Percentiles rank a stretch among this genome's conserved stretches.
Evolutionary conservation across 2,797 vertebrate species (phyloP).

Genomic region (Discoglossus pictus): DNA sequence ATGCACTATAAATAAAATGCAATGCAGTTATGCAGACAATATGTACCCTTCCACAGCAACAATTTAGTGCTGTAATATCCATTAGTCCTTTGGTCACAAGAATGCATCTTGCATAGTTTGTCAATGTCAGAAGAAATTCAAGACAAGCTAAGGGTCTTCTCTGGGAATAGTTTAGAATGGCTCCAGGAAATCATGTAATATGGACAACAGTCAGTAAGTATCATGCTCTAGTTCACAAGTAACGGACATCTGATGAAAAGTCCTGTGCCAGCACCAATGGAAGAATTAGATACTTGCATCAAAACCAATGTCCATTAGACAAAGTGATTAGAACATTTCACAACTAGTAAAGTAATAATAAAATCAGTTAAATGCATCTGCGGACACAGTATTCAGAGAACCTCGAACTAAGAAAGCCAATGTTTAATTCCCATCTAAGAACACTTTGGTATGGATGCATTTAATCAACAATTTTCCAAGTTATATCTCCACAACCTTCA

Average conservation of each 20-base stretch:
- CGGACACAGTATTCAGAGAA: too few species aligned
- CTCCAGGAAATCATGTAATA: slow-evolving; percentile 9
- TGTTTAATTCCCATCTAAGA: too few species aligned
- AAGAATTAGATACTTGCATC: slow-evolving; percentile 23
- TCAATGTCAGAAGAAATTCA: slow-evolving; percentile 31
- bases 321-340: background rate
- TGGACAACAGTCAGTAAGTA: slow-evolving; percentile 18
- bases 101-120: slow-evolving; percentile 18
- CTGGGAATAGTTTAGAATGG: slow-evolving; percentile 11
- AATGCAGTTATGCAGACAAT: too few species aligned
- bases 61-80: slow-evolving; percentile 21
- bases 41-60: background rate
- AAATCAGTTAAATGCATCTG: too few species aligned
- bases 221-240: slow-evolving; percentile 24
- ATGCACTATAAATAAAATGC: background rate
- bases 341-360: too few species aligned
- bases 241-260: slow-evolving; percentile 10
- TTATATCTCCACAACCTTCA: too few species aligned
- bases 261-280: background rate
- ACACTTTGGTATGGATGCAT: too few species aligned
- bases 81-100: slow-evolving; percentile 20
- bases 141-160: slow-evolving; percentile 2
- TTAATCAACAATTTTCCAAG: too few species aligned
- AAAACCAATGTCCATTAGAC: slow-evolving; percentile 1
- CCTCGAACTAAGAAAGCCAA: too few species aligned